phyloP scores from a whole-genome alignment of 92 coral and sea anemone species.

The Porites rus region DNA sequence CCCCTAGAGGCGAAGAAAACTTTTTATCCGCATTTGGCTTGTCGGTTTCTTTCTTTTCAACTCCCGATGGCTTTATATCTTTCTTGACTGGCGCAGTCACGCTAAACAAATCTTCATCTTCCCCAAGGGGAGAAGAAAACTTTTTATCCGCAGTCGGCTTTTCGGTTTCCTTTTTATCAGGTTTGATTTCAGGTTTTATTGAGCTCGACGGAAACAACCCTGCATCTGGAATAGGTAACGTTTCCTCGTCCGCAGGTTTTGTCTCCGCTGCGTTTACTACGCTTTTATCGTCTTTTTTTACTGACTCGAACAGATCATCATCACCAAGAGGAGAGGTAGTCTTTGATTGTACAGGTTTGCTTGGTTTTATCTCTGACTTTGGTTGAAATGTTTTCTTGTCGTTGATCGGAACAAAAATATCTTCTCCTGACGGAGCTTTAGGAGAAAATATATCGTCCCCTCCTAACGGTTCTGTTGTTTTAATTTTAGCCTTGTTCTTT shows the following conservation, averaged over 20 bases:
- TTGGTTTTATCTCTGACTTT: constrained; percentile 4
- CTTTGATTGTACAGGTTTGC: constrained; percentile 29
- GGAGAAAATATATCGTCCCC: background rate
- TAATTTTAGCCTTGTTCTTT: constrained; percentile 14
- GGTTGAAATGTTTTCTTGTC: constrained; percentile 18
- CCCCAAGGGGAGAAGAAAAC: constrained; percentile 36
- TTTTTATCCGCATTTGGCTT: constrained; percentile 17
- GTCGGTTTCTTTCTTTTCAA: constrained; percentile 21
- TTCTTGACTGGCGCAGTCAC: constrained; percentile 50
- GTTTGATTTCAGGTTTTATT: constrained; percentile 23
- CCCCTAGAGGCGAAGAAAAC: constrained; percentile 39
- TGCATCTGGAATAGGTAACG: constrained; percentile 37
- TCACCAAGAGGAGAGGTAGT: constrained; percentile 41
- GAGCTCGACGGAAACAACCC: constrained; percentile 40
- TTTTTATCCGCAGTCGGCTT: constrained; percentile 13
- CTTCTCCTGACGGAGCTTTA: background rate
- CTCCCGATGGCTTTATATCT: constrained; percentile 19
- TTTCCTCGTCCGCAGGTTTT: constrained; percentile 27
- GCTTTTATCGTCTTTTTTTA: constrained; percentile 12
- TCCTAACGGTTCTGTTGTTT: constrained; percentile 12
- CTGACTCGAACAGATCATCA: constrained; percentile 54
- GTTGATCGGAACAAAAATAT: constrained; percentile 14
- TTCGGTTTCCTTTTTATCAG: constrained; percentile 20
- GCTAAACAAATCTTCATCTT: constrained; percentile 82
- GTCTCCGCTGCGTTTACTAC: background rate